These are phyloP conservation scores for Bombus consobrinus DNA, from an alignment of 1,140 invertebrate genomes.

Conservation along the genomic window DNA sequence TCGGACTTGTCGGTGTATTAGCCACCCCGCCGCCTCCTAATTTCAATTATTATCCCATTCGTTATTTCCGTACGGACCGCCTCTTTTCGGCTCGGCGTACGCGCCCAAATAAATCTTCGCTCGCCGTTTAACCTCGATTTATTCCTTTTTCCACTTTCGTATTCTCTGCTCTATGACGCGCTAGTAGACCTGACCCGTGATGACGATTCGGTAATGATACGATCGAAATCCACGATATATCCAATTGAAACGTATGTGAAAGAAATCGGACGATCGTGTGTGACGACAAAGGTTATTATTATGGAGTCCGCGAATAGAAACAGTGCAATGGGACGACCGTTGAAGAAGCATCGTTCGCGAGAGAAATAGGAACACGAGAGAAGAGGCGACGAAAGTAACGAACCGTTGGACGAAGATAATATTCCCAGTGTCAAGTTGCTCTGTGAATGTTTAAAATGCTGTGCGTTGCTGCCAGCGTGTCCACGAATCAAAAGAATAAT, in stretches of 20 bases:
- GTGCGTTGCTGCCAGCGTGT: background rate
- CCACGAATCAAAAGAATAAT: background rate
- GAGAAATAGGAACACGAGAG: background rate
- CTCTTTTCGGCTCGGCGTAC: slow-evolving; percentile 63
- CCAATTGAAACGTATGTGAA: too few relatives aligned
- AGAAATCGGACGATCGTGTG: too few relatives aligned
- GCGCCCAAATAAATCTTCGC: slow-evolving; percentile 50
- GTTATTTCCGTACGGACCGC: slow-evolving; percentile 62
- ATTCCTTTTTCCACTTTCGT: slow-evolving; percentile 10
- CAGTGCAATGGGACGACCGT: background rate
- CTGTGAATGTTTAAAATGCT: too few relatives aligned
- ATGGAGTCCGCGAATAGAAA: background rate
- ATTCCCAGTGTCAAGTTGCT: background rate
- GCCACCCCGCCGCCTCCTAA: slow-evolving; percentile 57
- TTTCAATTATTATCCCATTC: slow-evolving; percentile 72
- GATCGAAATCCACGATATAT: too few relatives aligned
- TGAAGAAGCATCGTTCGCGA: too few relatives aligned
- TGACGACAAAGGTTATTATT: background rate
- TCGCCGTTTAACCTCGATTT: slow-evolving; percentile 44
- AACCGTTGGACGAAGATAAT: background rate
- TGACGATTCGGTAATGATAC: background rate
- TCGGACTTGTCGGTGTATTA: slow-evolving; percentile 58
- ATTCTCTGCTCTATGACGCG: background rate
- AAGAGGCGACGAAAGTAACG: background rate
- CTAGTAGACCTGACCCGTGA: background rate